phyloP scores from a whole-genome alignment of 2,888 invertebrate genomes.

The Drosophila algonquin region DNA sequence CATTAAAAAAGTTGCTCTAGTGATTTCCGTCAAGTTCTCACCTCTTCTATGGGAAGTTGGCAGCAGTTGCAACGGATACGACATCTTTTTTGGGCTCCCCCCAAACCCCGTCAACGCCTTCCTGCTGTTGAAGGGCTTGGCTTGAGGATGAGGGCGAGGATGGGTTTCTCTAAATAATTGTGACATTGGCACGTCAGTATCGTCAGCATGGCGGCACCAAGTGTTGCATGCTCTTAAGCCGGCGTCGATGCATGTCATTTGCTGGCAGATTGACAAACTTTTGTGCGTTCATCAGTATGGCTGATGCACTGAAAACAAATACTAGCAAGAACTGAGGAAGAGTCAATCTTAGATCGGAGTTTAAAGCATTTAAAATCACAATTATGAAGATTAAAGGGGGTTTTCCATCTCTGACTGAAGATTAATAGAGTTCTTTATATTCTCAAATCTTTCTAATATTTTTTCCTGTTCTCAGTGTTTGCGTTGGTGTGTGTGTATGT shows the following conservation, averaged over 20 bases:
- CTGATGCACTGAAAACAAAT: not conserved
- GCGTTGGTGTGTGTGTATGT: conserved; percentile 6
- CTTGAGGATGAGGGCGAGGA: not conserved
- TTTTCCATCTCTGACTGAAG: not conserved
- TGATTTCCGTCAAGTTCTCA: conserved; percentile 64
- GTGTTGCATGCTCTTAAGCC: conserved; percentile 70
- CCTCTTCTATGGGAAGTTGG: conserved; percentile 50
- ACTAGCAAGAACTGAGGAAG: not conserved
- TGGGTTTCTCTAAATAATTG: conserved; percentile 68
- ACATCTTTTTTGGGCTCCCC: conserved; percentile 1
- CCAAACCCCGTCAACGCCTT: not conserved
- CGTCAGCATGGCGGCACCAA: conserved; percentile 48
- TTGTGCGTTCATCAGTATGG: conserved; percentile 28
- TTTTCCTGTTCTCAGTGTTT: not conserved
- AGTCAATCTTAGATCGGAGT: too few relatives aligned
- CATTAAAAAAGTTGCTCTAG: conserved; percentile 79
- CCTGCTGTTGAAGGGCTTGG: not conserved
- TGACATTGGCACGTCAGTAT: conserved; percentile 69
- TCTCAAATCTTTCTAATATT: not conserved
- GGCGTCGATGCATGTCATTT: conserved; percentile 73
- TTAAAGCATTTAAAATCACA: too few relatives aligned
- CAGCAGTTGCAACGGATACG: conserved; percentile 51
- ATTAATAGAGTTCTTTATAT: not conserved
- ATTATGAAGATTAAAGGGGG: too few relatives aligned
- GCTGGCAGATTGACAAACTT: conserved; percentile 72